Percentiles rank a stretch among this genome's conserved stretches.
Conservation (phyloP, 2,888 invertebrate genomes). For the Myathropa florea region DNA sequence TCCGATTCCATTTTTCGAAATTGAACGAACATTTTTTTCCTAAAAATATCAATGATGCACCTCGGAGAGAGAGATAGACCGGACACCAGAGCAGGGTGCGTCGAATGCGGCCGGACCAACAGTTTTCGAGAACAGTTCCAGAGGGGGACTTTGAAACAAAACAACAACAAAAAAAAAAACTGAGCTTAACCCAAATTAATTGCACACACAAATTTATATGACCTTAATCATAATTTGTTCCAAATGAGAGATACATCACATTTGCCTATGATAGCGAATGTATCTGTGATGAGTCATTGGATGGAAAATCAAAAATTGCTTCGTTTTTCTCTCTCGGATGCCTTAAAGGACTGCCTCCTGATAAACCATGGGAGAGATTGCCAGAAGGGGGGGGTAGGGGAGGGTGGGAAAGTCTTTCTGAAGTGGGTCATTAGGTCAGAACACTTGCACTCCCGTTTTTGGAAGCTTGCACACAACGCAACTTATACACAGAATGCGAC, state of each 20-base stretch:
- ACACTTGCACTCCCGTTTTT: constrained; percentile 61
- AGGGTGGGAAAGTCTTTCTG: constrained; percentile 19
- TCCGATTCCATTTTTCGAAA: neutral
- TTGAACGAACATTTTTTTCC: constrained; percentile 15
- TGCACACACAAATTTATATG: constrained; percentile 66
- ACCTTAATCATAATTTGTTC: constrained; percentile 69
- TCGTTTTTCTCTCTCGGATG: neutral
- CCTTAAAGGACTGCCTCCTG: constrained; percentile 33
- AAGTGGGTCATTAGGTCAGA: constrained; percentile 68
- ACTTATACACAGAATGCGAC: neutral
- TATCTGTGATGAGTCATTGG: constrained; percentile 48
- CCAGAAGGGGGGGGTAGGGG: neutral
- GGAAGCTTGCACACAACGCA: constrained; percentile 54
- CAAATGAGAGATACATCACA: constrained; percentile 36
- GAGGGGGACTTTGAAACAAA: neutral
- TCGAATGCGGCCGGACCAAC: neutral
- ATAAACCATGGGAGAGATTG: neutral
- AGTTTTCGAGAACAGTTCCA: neutral
- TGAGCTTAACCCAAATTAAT: constrained; percentile 55
- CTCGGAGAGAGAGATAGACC: constrained; percentile 14
- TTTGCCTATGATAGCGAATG: constrained; percentile 22
- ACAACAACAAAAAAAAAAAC: neutral
- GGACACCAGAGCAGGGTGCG: neutral
- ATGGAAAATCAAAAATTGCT: neutral
- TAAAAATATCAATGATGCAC: constrained; percentile 71